phyloP scores from a whole-genome alignment of 92 coral and sea anemone species.

The Anthopleura xanthogrammica region DNA sequence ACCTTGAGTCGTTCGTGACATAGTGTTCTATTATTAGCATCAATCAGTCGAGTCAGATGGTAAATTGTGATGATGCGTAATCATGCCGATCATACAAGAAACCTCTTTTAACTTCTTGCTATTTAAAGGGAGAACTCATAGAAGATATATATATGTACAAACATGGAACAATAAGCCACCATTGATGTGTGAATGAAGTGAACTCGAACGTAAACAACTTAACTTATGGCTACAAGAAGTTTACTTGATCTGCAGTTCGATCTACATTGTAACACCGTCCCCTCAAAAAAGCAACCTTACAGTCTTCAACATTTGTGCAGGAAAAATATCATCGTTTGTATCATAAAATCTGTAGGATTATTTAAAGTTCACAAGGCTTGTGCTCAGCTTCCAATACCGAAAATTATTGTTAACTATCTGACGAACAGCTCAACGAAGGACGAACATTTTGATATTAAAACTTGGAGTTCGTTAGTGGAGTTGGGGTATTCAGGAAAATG shows the following conservation, averaged over 20 bases:
- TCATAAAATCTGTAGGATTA: slow-evolving; percentile 22
- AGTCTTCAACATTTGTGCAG: slow-evolving; percentile 24
- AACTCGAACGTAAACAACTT: background rate
- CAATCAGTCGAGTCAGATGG: slow-evolving; percentile 9
- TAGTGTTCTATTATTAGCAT: background rate
- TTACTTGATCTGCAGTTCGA: background rate
- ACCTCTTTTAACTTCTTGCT: slow-evolving; percentile 5
- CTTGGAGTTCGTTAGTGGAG: slow-evolving; percentile 17
- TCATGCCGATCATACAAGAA: background rate
- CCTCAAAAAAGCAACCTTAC: slow-evolving; percentile 7
- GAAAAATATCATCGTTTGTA: slow-evolving; percentile 11
- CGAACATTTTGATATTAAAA: slow-evolving; percentile 46
- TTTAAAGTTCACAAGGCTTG: slow-evolving; percentile 11
- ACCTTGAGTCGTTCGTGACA: background rate
- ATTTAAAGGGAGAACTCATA: background rate
- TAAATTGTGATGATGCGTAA: slow-evolving; percentile 2
- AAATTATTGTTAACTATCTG: slow-evolving; percentile 45
- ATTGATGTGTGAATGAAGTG: background rate
- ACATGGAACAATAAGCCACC: background rate
- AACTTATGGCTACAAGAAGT: slow-evolving; percentile 4
- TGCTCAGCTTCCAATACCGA: slow-evolving; percentile 51
- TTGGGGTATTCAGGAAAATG: slow-evolving; percentile 23
- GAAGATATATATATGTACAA: background rate
- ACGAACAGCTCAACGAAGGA: slow-evolving; percentile 47
- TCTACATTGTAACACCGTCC: background rate